Conservation (phyloP, 2,888 invertebrate genomes). For the Ormyrus rosae region DNA sequence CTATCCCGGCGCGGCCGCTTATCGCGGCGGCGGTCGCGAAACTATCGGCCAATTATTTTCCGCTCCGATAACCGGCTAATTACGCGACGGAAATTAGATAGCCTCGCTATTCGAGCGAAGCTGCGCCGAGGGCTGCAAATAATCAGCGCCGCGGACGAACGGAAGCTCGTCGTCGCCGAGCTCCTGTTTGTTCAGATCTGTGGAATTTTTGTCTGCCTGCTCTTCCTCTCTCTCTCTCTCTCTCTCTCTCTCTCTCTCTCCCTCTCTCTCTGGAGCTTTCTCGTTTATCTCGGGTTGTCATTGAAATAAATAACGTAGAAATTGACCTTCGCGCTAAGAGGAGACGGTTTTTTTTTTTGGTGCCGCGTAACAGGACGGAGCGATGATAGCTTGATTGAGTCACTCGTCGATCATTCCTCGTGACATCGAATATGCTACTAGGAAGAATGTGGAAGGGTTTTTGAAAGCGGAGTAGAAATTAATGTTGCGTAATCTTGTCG, state of each 20-base stretch:
- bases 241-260: neutral
- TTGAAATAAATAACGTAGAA: neutral
- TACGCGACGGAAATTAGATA: slow-evolving; percentile 68
- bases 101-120: slow-evolving; percentile 26
- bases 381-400: slow-evolving; percentile 16
- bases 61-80: slow-evolving; percentile 66
- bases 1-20: slow-evolving; percentile 16
- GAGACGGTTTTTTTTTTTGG: too few species aligned
- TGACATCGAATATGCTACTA: too few species aligned
- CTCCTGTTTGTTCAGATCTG: slow-evolving; percentile 31
- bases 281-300: neutral
- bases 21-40: slow-evolving; percentile 6
- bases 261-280: neutral
- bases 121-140: slow-evolving; percentile 19
- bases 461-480: too few species aligned
- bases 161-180: slow-evolving; percentile 40
- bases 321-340: neutral
- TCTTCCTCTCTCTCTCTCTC: slow-evolving; percentile 1
- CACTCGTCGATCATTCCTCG: neutral
- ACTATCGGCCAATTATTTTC: slow-evolving; percentile 67
- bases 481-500: too few species aligned
- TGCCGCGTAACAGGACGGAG: neutral
- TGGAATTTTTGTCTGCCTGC: neutral
- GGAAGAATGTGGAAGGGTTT: too few species aligned
- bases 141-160: slow-evolving; percentile 36